Conservation (phyloP, 2,113 vertebrate species). For the Smithornis capensis region DNA sequence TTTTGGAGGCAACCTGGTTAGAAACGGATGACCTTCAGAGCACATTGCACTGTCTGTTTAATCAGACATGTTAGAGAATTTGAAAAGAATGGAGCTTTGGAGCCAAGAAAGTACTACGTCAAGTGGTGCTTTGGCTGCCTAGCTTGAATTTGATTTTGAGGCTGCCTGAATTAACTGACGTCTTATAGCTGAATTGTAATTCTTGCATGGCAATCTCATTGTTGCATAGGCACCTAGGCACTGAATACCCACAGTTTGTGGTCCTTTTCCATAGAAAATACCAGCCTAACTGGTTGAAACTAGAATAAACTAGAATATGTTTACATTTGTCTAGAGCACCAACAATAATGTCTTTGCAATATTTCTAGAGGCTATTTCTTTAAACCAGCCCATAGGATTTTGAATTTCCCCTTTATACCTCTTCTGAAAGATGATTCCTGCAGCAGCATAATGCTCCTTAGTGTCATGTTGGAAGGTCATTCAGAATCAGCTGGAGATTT, state of each 20-base stretch:
- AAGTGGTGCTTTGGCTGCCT: neutral
- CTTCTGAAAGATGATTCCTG: neutral
- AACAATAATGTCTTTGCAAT: neutral
- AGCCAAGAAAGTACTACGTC: neutral
- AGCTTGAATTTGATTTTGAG: neutral
- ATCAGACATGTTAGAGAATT: neutral
- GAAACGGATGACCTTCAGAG: neutral
- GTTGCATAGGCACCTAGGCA: neutral
- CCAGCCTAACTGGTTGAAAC: neutral
- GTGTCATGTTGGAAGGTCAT: neutral
- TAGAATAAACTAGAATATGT: neutral
- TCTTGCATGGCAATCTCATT: neutral
- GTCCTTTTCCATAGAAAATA: neutral
- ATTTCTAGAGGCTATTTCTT: neutral
- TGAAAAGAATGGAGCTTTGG: conserved; percentile 24
- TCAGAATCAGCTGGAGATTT: neutral
- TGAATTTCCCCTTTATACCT: neutral
- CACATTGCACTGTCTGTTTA: neutral
- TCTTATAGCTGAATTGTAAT: neutral
- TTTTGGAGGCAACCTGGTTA: neutral
- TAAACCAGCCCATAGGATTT: neutral
- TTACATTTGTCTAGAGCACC: neutral
- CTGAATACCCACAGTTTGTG: neutral
- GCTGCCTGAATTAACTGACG: neutral
- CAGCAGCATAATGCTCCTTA: neutral